These are phyloP conservation scores for Drosophila eohydei DNA, from an alignment of 2,888 invertebrate genomes.

Conservation along the genomic window DNA sequence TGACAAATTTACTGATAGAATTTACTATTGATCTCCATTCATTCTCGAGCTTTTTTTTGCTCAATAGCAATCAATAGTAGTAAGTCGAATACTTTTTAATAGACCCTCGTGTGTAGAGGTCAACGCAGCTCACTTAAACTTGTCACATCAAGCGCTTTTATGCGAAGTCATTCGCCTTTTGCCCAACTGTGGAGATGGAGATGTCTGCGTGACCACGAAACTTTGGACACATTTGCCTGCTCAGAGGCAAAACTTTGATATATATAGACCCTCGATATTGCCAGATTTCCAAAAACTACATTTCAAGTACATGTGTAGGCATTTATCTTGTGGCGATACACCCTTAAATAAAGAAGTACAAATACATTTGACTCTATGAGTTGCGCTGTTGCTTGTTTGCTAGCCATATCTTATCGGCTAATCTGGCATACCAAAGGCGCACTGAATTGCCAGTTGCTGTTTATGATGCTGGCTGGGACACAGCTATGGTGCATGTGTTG, in stretches of 20 bases:
- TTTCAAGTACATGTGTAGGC: neutral
- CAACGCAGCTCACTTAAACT: conserved; percentile 66
- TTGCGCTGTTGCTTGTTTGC: conserved; percentile 17
- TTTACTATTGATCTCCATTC: neutral
- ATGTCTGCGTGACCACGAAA: neutral
- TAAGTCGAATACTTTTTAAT: neutral
- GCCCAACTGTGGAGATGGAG: neutral
- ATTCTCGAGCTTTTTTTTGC: too few relatives aligned
- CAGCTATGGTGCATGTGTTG: conserved; percentile 15
- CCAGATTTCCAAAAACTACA: conserved; percentile 1
- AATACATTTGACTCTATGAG: conserved; percentile 16
- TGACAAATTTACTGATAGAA: neutral
- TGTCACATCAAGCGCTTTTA: conserved; percentile 12
- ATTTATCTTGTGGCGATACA: conserved; percentile 40
- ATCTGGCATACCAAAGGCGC: conserved; percentile 66
- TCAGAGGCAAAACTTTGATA: conserved; percentile 3
- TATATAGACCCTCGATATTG: conserved; percentile 25
- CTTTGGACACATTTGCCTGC: conserved; percentile 5
- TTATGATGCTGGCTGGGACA: conserved; percentile 29
- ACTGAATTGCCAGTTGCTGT: conserved; percentile 48
- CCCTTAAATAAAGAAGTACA: conserved; percentile 36
- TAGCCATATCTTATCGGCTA: conserved; percentile 69
- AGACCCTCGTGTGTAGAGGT: conserved; percentile 42
- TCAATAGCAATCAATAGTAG: too few relatives aligned
- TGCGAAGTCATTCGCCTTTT: conserved; percentile 18